phyloP scores from a whole-genome alignment of 2,888 invertebrate genomes.

The Priocnemis perturbator region DNA sequence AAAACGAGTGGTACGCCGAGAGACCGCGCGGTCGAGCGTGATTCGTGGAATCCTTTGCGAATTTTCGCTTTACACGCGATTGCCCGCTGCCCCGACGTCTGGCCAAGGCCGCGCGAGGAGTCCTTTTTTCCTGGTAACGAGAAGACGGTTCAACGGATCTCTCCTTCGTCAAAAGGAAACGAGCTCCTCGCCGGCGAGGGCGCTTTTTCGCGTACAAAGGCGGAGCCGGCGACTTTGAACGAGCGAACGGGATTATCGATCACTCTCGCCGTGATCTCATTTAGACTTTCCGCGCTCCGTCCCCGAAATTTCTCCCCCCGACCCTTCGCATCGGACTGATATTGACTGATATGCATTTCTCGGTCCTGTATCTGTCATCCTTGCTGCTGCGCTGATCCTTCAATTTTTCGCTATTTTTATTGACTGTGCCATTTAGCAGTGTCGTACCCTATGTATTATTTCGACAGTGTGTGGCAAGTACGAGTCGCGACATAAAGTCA shows the following conservation, averaged over 20 bases:
- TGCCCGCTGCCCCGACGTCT: constrained; percentile 31
- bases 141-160: constrained; percentile 37
- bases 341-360: too few species aligned
- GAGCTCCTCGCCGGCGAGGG: constrained; percentile 17
- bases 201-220: constrained; percentile 28
- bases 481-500: too few species aligned
- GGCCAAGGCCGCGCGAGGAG: not conserved
- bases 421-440: too few species aligned
- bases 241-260: not conserved
- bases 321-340: too few species aligned
- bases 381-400: too few species aligned
- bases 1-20: too few species aligned
- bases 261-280: too few species aligned
- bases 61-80: constrained; percentile 24
- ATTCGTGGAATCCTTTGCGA: constrained; percentile 24
- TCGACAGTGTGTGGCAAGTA: too few species aligned
- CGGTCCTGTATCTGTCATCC: too few species aligned
- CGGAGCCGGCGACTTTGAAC: constrained; percentile 23
- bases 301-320: constrained; percentile 4
- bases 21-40: constrained; percentile 12
- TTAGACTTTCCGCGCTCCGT: not conserved
- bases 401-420: too few species aligned
- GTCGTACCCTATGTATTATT: too few species aligned
- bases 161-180: constrained; percentile 27
- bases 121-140: constrained; percentile 38